Conservation (phyloP, 2,888 invertebrate species). For the Hololepta plana region DNA sequence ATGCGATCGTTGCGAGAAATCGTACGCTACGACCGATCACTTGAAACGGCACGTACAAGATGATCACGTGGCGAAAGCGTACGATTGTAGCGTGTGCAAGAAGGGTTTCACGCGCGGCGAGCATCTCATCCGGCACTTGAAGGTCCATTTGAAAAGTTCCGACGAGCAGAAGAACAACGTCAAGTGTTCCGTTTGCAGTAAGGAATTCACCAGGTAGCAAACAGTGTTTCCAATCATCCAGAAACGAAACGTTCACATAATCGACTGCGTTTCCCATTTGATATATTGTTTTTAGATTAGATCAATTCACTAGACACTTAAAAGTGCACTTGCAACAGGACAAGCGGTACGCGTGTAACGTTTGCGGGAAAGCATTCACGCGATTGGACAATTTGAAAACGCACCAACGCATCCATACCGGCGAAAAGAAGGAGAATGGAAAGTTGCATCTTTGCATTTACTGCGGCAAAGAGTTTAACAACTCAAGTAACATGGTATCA, state of each 20-base stretch:
- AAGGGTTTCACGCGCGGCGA: slow-evolving; percentile 26
- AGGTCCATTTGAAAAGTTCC: slow-evolving; percentile 19
- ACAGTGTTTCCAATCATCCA: no score
- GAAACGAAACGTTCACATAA: no score
- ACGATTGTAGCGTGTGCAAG: slow-evolving; percentile 25
- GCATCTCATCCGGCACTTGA: slow-evolving; percentile 27
- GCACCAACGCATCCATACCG: slow-evolving; percentile 25
- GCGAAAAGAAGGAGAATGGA: slow-evolving; percentile 24
- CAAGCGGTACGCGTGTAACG: slow-evolving; percentile 34
- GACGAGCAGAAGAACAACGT: slow-evolving; percentile 17
- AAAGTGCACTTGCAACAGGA: slow-evolving; percentile 35
- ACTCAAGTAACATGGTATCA: slow-evolving; percentile 29
- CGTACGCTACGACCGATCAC: slow-evolving; percentile 22
- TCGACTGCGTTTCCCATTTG: slow-evolving; percentile 3
- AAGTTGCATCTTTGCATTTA: slow-evolving; percentile 27
- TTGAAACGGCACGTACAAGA: slow-evolving; percentile 24
- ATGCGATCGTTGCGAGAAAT: slow-evolving; percentile 25
- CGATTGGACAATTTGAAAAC: slow-evolving; percentile 29
- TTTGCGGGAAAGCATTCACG: slow-evolving; percentile 43
- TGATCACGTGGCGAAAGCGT: slow-evolving; percentile 26
- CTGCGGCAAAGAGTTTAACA: slow-evolving; percentile 29
- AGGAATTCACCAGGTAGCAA: slow-evolving; percentile 22
- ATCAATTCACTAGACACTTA: slow-evolving; percentile 43
- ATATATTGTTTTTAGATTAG: slow-evolving; percentile 31
- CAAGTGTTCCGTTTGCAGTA: slow-evolving; percentile 27